These are phyloP conservation scores for Apteryx mantelli DNA, from an alignment of 2,113 vertebrate genomes.

Conservation along the genomic window DNA sequence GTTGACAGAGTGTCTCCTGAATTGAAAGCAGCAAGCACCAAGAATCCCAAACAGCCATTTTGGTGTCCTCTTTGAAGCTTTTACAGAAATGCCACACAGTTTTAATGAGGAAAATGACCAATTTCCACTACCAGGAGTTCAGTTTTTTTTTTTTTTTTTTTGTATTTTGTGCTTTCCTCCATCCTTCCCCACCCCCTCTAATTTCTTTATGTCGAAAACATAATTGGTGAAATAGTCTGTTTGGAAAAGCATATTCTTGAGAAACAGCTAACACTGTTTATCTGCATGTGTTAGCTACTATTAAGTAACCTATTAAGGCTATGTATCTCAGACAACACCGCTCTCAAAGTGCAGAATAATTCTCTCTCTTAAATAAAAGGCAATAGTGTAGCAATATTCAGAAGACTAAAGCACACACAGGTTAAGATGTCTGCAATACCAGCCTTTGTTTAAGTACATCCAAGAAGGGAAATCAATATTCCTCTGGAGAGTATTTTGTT, in stretches of 20 bases:
- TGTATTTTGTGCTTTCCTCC: background rate
- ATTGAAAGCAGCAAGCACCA: background rate
- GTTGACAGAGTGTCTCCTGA: background rate
- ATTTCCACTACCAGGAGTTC: background rate
- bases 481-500: slow-evolving; percentile 34
- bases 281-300: background rate
- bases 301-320: background rate
- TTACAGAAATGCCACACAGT: background rate
- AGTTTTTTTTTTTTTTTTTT: background rate
- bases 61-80: background rate
- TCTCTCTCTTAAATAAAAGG: background rate
- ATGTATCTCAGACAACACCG: background rate
- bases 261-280: background rate
- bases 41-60: background rate
- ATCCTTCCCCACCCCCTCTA: background rate
- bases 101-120: background rate
- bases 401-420: background rate
- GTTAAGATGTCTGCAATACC: background rate
- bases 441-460: slow-evolving; percentile 50
- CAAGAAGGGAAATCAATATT: slow-evolving; percentile 46
- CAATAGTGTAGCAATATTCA: background rate
- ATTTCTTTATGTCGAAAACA: background rate
- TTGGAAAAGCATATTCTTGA: background rate
- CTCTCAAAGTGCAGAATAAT: background rate
- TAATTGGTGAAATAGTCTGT: background rate